Conservation (phyloP, 1,140 invertebrate genomes). For the Aphidius ervi region DNA sequence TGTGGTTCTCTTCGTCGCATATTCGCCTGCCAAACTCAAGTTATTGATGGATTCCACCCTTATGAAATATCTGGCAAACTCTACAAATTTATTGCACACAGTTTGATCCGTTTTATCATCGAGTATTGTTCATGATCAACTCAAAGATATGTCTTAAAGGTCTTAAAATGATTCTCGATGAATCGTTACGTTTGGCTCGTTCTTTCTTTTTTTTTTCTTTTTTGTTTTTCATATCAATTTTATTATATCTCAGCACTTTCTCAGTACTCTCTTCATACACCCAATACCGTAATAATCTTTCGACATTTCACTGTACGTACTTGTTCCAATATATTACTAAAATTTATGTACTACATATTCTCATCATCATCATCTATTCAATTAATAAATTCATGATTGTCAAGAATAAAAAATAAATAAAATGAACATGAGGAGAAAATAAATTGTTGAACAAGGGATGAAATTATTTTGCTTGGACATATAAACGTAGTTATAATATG, state of each 20-base stretch:
- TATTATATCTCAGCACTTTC: too few relatives aligned
- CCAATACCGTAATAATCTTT: background rate
- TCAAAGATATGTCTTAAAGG: conserved; percentile 30
- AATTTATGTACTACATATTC: background rate
- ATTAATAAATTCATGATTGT: conserved; percentile 15
- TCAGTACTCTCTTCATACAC: too few relatives aligned
- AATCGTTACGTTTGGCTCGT: background rate
- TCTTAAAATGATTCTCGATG: background rate
- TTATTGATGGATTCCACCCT: conserved; percentile 56
- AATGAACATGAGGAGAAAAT: background rate
- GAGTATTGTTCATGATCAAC: conserved; percentile 53
- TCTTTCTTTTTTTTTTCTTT: conserved; percentile 34
- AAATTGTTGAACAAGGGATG: conserved; percentile 3
- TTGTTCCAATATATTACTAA: background rate
- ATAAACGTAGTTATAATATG: background rate
- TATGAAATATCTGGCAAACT: conserved; percentile 52
- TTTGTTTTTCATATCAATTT: background rate
- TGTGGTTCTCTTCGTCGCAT: conserved; percentile 13
- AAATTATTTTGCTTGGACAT: conserved; percentile 2
- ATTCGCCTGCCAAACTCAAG: conserved; percentile 18
- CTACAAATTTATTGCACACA: conserved; percentile 52
- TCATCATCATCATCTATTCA: background rate
- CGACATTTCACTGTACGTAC: conserved; percentile 4
- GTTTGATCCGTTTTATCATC: conserved; percentile 50
- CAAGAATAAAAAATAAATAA: background rate